These are phyloP conservation scores for Drosophila differens DNA, from an alignment of 2,888 invertebrate genomes.

Conservation along the genomic window DNA sequence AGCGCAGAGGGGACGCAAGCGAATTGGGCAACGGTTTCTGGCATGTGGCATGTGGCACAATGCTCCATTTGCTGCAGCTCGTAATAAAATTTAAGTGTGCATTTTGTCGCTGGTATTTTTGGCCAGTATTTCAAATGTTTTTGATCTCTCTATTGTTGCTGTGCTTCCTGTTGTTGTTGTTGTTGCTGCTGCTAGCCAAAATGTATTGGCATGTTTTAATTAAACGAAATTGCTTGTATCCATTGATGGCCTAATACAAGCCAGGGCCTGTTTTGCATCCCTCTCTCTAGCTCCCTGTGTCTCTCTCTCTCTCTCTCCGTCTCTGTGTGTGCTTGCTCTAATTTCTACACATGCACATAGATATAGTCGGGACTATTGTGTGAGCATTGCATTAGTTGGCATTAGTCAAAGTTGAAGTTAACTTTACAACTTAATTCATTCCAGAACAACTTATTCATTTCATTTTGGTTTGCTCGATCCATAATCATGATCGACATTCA, in stretches of 20 bases:
- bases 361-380: slow-evolving; percentile 27
- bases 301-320: background rate
- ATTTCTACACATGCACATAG: slow-evolving; percentile 17
- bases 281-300: background rate
- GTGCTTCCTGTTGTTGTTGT: background rate
- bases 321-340: slow-evolving; percentile 10
- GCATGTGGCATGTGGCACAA: slow-evolving; percentile 42
- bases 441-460: background rate
- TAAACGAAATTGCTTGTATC: slow-evolving; percentile 79
- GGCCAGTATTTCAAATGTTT: slow-evolving; percentile 56
- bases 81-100: slow-evolving; percentile 59
- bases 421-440: background rate
- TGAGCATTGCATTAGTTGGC: slow-evolving; percentile 4
- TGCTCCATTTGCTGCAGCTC: slow-evolving; percentile 65
- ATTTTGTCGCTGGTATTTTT: slow-evolving; percentile 58
- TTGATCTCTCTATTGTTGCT: slow-evolving; percentile 47
- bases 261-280: slow-evolving; percentile 25
- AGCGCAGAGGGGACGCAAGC: background rate
- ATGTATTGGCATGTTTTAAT: slow-evolving; percentile 78
- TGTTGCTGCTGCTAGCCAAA: slow-evolving; percentile 42
- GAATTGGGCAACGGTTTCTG: slow-evolving; percentile 60
- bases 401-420: slow-evolving; percentile 11
- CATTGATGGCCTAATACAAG: slow-evolving; percentile 67
- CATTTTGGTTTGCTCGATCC: background rate
- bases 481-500: background rate